phyloP scores from a whole-genome alignment of 2,888 invertebrate genomes.

The Coelopa pilipes region DNA sequence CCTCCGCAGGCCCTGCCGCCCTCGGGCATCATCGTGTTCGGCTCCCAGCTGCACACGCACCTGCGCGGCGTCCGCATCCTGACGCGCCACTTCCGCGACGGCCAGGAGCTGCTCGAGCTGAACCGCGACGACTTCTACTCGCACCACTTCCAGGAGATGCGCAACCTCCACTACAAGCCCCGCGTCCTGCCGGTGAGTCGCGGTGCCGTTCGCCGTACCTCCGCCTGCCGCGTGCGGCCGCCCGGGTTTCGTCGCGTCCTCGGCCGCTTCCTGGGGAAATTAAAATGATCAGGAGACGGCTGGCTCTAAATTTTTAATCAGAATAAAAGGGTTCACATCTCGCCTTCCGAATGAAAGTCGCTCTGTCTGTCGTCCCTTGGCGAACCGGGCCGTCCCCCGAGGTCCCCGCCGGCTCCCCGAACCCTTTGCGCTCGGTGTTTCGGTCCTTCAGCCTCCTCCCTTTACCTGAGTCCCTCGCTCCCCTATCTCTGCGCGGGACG shows the following conservation, averaged over 20 bases:
- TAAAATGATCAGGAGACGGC: background rate
- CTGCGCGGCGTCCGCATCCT: conserved; percentile 85
- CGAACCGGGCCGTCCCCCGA: too few species aligned
- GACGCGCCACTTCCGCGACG: conserved; percentile 87
- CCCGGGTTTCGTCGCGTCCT: too few species aligned
- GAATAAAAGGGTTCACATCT: conserved; percentile 27
- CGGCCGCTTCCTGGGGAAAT: too few species aligned
- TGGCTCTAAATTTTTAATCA: conserved; percentile 32
- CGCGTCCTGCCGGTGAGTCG: conserved; percentile 80
- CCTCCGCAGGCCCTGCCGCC: conserved; percentile 77
- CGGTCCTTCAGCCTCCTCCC: too few species aligned
- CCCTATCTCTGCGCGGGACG: background rate
- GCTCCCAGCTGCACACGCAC: conserved; percentile 97
- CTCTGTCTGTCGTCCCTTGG: too few species aligned
- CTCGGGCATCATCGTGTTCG: conserved; percentile 90
- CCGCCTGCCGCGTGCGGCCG: too few species aligned
- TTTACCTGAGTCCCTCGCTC: background rate
- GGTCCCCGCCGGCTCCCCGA: too few species aligned
- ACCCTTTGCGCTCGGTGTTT: too few species aligned
- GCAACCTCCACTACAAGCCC: conserved; percentile 83
- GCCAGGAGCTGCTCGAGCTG: conserved; percentile 82
- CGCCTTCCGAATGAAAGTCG: background rate
- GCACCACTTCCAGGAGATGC: conserved; percentile 97
- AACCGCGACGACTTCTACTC: conserved; percentile 96
- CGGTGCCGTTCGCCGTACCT: too few species aligned